Base-by-base conservation (phyloP, 2,113 vertebrate genomes). In the Genyomyrus donnyi region DNA sequence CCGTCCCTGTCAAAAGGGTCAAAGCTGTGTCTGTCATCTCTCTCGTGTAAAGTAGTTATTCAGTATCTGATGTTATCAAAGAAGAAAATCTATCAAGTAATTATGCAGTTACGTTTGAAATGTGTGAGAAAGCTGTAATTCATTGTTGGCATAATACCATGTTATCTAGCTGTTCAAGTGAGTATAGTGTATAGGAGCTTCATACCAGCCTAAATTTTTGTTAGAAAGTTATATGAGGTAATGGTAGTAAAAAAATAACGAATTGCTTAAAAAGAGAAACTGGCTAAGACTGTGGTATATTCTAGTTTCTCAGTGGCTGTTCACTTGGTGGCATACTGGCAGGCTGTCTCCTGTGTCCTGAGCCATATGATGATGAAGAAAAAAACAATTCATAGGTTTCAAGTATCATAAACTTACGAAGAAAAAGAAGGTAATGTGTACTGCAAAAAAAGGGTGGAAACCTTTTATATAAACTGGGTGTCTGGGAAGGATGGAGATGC, bases 401-500 rank as follows among this genome's bases (percentile, higher is more conserved):
- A 85, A 49, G 39, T 21, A 46, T 46, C 9, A 3, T 48, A 48
- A 85, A 84, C 21, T 84, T 19, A 84, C 9, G 1, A 52, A 10
- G 45, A 17, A 35, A 42, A 80, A 27, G 52, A 46, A 17, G 11
- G 24, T 8, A 19, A 85, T 27, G 31, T 49, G 19, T 17, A 15
- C 27, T 15, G 1, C 5, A 48, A 17, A 6, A 19, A 66, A 48
- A 53, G 4, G 1, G 49, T n/a, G 8, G 88, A 19, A 83, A 27
- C 74, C 48, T 83, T 35, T 89, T 83, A 52, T 21, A 83, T 80
- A 52, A 39, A 83, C 74, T 48, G 70, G 27, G 17, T 80, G n/a
- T n/a, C 88, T 35, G 50, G 94, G 93, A 93, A 91, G 87, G 90
- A 93, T 90, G 91, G 92, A 91, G 85, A 91, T 77, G 84, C 90